Evolutionary conservation across 2,888 invertebrate species (phyloP).

Genomic region (Sarcophaga caerulescens): DNA sequence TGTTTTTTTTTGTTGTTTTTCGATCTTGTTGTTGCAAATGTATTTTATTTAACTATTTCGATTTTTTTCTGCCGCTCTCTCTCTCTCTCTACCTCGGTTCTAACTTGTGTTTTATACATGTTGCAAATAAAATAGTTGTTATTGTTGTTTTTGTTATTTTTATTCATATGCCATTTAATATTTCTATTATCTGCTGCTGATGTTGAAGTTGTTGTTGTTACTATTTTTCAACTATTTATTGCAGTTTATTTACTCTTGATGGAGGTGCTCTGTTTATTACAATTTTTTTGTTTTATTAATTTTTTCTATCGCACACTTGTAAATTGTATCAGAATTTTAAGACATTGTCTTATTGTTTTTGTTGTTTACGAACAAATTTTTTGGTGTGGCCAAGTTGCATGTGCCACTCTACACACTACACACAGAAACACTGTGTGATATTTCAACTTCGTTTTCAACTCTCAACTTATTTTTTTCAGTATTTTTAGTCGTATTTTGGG

Average conservation of each 20-base stretch:
- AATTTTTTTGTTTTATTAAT: conserved; percentile 20
- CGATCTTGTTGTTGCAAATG: neutral
- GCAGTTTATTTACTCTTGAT: conserved; percentile 47
- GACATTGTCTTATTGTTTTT: conserved; percentile 31
- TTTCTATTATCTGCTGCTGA: conserved; percentile 23
- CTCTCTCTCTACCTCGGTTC: neutral
- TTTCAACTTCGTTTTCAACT: conserved; percentile 14
- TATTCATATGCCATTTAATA: conserved; percentile 33
- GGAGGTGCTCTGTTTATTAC: conserved; percentile 41
- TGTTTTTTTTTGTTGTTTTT: neutral
- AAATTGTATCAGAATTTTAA: conserved; percentile 38
- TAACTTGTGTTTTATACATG: neutral
- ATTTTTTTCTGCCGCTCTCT: neutral
- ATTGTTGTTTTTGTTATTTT: conserved; percentile 10
- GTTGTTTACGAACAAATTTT: conserved; percentile 37
- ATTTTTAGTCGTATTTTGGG: neutral
- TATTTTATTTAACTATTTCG: neutral
- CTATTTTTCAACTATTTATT: neutral
- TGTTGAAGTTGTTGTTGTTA: conserved; percentile 9
- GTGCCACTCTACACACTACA: conserved; percentile 20
- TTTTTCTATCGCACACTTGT: conserved; percentile 21
- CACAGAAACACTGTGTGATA: conserved; percentile 19
- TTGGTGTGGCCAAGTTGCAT: conserved; percentile 62
- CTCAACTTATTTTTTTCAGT: conserved; percentile 71
- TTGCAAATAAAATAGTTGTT: conserved; percentile 25